Evolutionary conservation across 2,888 invertebrate genomes (phyloP).

Genomic region (Ophioninae sp.): DNA sequence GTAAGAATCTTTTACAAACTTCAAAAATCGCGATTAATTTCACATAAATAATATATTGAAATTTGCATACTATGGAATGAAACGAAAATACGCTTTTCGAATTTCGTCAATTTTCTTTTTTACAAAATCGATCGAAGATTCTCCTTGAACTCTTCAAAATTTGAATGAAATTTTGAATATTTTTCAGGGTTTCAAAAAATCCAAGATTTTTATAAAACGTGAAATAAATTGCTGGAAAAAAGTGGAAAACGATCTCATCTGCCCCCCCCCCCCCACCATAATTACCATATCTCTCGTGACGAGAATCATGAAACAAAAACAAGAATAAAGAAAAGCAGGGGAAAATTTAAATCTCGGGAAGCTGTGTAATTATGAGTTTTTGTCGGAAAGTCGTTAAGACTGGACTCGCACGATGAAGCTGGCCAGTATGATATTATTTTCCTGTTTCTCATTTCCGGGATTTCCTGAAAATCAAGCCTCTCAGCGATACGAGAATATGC

Average conservation of each 20-base stretch:
- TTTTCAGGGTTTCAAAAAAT: too few relatives aligned
- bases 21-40: too few relatives aligned
- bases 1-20: too few relatives aligned
- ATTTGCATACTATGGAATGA: too few relatives aligned
- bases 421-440: slow-evolving; percentile 25
- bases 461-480: slow-evolving; percentile 3
- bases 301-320: slow-evolving; percentile 2
- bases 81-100: too few relatives aligned
- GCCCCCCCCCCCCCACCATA: background rate
- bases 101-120: too few relatives aligned
- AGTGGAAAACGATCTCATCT: too few relatives aligned
- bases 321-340: slow-evolving; percentile 19
- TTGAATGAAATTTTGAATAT: too few relatives aligned
- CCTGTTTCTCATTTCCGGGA: slow-evolving; percentile 21
- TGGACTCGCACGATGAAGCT: slow-evolving; percentile 1
- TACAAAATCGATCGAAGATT: too few relatives aligned
- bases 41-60: too few relatives aligned
- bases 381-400: slow-evolving; percentile 31
- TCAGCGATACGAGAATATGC: slow-evolving; percentile 20
- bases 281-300: background rate
- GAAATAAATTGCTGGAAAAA: too few relatives aligned
- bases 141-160: too few relatives aligned
- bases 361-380: slow-evolving; percentile 32
- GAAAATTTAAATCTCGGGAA: slow-evolving; percentile 31
- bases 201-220: slow-evolving; percentile 7